Percentiles rank a stretch among this genome's conserved stretches.
Evolutionary conservation across 1,140 invertebrate genomes (phyloP).

Genomic region (Vollenhovia emeryi): DNA sequence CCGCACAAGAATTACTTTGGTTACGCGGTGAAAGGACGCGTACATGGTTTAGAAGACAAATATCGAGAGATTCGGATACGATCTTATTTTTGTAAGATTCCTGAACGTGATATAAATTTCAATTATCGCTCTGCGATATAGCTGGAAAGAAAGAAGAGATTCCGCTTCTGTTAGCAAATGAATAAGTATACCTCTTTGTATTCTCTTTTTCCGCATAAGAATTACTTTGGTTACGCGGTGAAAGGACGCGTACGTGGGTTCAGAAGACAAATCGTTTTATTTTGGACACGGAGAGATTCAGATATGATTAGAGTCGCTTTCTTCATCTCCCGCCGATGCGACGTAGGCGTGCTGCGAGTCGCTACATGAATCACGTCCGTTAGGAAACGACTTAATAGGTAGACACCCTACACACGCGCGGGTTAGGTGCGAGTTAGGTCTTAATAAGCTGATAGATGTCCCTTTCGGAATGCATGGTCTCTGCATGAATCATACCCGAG

Average conservation of each 20-base stretch:
- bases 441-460: conserved; percentile 60
- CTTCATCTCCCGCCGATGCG: not conserved
- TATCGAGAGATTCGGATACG: not conserved
- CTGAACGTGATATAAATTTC: too few relatives aligned
- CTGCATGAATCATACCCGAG: conserved; percentile 47
- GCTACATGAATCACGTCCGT: conserved; percentile 42
- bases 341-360: not conserved
- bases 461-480: conserved; percentile 44
- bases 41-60: not conserved
- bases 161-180: too few relatives aligned
- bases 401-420: not conserved
- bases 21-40: not conserved
- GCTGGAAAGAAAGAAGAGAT: too few relatives aligned
- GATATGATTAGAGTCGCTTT: not conserved
- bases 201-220: not conserved
- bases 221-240: not conserved
- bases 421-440: conserved; percentile 35
- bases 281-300: not conserved
- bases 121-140: too few relatives aligned
- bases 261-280: not conserved
- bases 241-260: not conserved
- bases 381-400: conserved; percentile 29
- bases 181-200: too few relatives aligned
- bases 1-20: not conserved
- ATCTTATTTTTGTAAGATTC: too few relatives aligned